A percentile compares a stretch with the other conserved stretches of the same genome.
These are phyloP conservation scores for Nomada hirtipes DNA, from an alignment of 2,888 invertebrate genomes.

Conservation along the genomic window DNA sequence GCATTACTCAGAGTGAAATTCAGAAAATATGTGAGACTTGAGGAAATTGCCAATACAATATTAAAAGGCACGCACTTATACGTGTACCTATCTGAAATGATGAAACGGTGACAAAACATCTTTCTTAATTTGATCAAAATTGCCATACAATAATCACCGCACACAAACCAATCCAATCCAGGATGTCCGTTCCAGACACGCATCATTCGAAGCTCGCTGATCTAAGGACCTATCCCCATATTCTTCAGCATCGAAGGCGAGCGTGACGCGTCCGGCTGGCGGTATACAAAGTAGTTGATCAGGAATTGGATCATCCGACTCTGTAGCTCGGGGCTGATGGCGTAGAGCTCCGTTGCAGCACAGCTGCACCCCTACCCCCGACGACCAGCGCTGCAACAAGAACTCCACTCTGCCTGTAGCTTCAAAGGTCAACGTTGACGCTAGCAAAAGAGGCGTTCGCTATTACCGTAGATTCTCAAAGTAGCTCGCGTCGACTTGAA, in stretches of 20 bases:
- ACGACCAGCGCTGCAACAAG: constrained; percentile 12
- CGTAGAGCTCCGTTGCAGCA: constrained; percentile 15
- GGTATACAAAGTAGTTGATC: constrained; percentile 13
- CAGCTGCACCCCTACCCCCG: constrained; percentile 59
- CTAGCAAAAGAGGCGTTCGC: constrained; percentile 45
- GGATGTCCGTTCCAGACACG: neutral
- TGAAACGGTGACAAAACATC: neutral
- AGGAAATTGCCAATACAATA: neutral
- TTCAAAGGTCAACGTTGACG: constrained; percentile 65
- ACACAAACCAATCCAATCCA: neutral
- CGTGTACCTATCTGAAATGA: neutral
- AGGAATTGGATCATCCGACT: constrained; percentile 56
- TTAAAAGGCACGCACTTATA: neutral
- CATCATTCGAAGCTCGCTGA: constrained; percentile 20
- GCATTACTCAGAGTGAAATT: constrained; percentile 24
- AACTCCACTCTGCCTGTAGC: constrained; percentile 21
- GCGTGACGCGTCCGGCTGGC: constrained; percentile 30
- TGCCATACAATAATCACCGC: neutral
- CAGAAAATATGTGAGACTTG: neutral
- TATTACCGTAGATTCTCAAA: constrained; percentile 51
- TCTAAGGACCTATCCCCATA: neutral
- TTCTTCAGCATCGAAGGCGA: constrained; percentile 31
- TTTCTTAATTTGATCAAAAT: neutral
- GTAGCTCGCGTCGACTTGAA: constrained; percentile 33
- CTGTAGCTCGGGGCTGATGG: constrained; percentile 29